These are phyloP conservation scores for Peromyscus maniculatus DNA, from an alignment of 2,113 vertebrate genomes.

Conservation along the genomic window DNA sequence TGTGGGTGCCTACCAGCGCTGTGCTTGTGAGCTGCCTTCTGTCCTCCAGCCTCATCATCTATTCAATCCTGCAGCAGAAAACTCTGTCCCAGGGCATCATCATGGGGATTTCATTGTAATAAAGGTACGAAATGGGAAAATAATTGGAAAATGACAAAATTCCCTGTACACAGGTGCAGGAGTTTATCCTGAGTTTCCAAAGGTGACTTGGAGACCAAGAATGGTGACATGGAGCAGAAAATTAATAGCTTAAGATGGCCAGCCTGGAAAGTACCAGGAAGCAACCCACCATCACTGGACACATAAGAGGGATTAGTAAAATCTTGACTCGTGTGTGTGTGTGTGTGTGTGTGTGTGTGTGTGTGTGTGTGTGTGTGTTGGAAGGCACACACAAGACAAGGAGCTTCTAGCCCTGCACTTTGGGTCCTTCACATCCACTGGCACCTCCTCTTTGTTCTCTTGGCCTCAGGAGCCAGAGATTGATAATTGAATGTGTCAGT, in stretches of 20 bases:
- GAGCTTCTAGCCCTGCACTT: accelerated
- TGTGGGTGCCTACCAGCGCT: accelerated
- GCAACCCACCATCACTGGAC: background rate
- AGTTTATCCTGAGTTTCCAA: background rate
- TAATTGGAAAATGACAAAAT: background rate
- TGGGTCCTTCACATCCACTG: background rate
- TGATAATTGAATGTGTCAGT: background rate
- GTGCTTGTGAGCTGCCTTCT: background rate
- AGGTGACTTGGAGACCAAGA: background rate
- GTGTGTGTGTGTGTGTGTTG: background rate
- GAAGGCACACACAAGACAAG: background rate
- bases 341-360: background rate
- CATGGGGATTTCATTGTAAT: background rate
- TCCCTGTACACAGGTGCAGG: background rate
- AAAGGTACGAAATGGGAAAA: background rate
- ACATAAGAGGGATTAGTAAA: background rate
- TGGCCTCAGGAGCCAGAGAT: too few relatives aligned
- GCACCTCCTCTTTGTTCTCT: background rate
- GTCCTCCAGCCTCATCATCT: background rate
- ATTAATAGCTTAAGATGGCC: background rate
- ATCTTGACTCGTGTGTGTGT: background rate
- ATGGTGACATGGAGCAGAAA: background rate
- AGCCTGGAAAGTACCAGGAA: background rate
- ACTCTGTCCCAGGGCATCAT: background rate
- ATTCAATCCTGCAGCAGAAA: background rate